A percentile compares a stretch with the other conserved stretches of the same genome.
Conservation (phyloP, 1,140 invertebrate species). For the Galendromus occidentalis region DNA sequence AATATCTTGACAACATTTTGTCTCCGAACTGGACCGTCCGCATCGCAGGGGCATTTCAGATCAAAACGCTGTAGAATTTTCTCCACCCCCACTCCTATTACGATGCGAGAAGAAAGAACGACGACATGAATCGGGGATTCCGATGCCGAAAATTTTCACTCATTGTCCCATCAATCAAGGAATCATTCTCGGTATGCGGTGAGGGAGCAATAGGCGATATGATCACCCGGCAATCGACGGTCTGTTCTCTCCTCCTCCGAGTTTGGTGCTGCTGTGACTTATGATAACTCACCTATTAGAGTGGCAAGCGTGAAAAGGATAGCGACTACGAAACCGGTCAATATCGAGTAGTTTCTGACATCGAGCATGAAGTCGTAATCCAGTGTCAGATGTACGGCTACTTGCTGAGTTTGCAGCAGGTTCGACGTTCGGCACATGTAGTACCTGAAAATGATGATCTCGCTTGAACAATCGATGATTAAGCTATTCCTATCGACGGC, state of each 20-base stretch:
- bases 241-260: too few relatives aligned
- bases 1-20: slow-evolving; percentile 49
- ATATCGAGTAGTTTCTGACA: slow-evolving; percentile 58
- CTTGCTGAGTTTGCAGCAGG: neutral
- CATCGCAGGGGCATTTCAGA: slow-evolving; percentile 36
- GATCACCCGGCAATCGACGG: too few relatives aligned
- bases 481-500: too few relatives aligned
- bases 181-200: too few relatives aligned
- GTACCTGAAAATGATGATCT: neutral
- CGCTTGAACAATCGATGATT: too few relatives aligned
- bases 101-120: too few relatives aligned
- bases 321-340: slow-evolving; percentile 55
- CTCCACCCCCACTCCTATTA: slow-evolving; percentile 30
- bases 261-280: too few relatives aligned
- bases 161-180: too few relatives aligned
- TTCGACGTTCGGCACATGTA: neutral
- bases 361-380: slow-evolving; percentile 57
- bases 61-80: slow-evolving; percentile 37
- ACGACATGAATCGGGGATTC: too few relatives aligned
- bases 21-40: slow-evolving; percentile 44
- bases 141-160: too few relatives aligned
- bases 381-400: slow-evolving; percentile 37
- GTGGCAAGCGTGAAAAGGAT: slow-evolving; percentile 54
- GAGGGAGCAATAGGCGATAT: too few relatives aligned
- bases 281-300: slow-evolving; percentile 45